Base-by-base conservation (phyloP, 2,888 invertebrate genomes). In the Dexiosoma caninum region DNA sequence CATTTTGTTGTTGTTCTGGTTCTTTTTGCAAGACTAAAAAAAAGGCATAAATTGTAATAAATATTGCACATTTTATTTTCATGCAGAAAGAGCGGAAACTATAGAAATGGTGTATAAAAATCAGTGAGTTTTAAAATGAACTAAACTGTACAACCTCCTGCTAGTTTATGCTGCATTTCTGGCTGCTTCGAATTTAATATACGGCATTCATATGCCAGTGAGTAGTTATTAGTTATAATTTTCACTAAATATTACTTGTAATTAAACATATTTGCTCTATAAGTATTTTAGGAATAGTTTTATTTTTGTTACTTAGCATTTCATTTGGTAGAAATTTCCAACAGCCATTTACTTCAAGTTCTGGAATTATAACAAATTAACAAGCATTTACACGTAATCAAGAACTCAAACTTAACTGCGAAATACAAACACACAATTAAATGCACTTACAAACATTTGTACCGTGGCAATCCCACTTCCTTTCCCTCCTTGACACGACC, bases 331-430 rank as follows among this genome's bases (percentile, higher is more conserved):
- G 12, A n/a, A n/a, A n/a, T n/a, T 9, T 27, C 14, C 10, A 3
- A 14, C 51, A 30, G 2, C 2, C 30, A 27, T 30, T 30, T 51
- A 14, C 51, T 14, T 14, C 21, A 51, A 46, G 12, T 42, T 44
- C 8, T 19, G 40, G 27, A 19, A n/a, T 53, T 32, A 21, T 9
- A 67, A 72, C 71, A 77, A 67, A 81, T 67, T 72, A 81, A 72
- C 67, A 81, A 62, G 40, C 60, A 67, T 67, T 81, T 81, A 62
- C 77, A 60, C 55, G 62, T 81, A 72, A 72, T 77, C 67, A 81
- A 67, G 62, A 81, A 81, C 72, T 77, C 71, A 72, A 81, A 81
- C 72, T 69, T 69, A 42, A 51, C 60, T 64, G 12, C 10, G n/a
- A 19, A 67, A 19, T 12, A 42, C 35, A 12, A 27, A 40, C 8